These are phyloP conservation scores for Hylyphantes graminicola DNA, from an alignment of 1,140 invertebrate genomes.

Conservation along the genomic window DNA sequence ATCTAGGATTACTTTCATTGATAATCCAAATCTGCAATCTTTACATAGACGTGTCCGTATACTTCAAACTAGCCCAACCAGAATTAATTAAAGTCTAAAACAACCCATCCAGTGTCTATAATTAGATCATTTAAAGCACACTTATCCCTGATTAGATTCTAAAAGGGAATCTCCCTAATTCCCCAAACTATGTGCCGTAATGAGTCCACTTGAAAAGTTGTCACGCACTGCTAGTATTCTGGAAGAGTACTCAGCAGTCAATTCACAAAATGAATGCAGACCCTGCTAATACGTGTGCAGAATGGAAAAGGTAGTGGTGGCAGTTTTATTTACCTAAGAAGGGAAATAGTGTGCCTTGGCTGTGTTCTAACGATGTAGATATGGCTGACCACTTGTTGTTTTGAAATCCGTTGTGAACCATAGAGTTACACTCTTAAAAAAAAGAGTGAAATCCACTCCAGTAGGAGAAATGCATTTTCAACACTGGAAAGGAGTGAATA, in stretches of 20 bases:
- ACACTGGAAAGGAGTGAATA: too few relatives aligned
- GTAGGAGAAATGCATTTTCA: too few relatives aligned
- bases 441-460: too few relatives aligned
- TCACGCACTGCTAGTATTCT: slow-evolving; percentile 3
- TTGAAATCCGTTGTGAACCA: neutral
- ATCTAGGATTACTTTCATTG: neutral
- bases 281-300: slow-evolving; percentile 6
- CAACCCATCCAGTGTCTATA: neutral
- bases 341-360: too few relatives aligned
- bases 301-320: neutral
- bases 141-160: neutral
- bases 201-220: slow-evolving; percentile 23
- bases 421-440: neutral
- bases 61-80: neutral
- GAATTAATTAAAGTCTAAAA: neutral
- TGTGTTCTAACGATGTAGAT: neutral
- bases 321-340: neutral
- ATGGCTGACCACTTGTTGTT: neutral
- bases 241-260: slow-evolving; percentile 28
- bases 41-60: neutral
- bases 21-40: neutral
- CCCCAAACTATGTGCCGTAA: neutral
- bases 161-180: neutral
- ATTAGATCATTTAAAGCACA: neutral
- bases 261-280: slow-evolving; percentile 28